Evolutionary conservation across 2,888 invertebrate species (phyloP).

Genomic region (Rhopalosiphum nymphaeae): DNA sequence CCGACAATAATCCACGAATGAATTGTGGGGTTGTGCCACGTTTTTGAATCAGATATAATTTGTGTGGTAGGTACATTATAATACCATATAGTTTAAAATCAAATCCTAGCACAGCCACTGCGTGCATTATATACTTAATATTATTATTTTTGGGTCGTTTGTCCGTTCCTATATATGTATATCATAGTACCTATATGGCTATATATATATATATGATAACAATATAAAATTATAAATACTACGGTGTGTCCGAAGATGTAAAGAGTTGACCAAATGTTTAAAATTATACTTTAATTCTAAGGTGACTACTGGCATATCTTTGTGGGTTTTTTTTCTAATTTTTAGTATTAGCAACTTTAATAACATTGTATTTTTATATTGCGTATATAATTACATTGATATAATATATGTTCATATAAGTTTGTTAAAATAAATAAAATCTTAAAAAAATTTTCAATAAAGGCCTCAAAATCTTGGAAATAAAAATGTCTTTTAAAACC

Average conservation of each 20-base stretch:
- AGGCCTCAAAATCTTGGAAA: too few species aligned
- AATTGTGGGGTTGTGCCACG: neutral
- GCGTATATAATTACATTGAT: too few species aligned
- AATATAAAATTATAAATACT: neutral
- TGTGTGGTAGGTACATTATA: conserved; percentile 5
- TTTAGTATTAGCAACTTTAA: neutral
- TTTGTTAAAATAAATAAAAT: too few species aligned
- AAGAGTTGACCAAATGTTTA: neutral
- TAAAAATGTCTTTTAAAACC: too few species aligned
- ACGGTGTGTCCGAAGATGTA: neutral
- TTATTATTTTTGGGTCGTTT: neutral
- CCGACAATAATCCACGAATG: conserved; percentile 38
- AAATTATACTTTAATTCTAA: neutral
- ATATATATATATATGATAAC: neutral
- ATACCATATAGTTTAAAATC: neutral
- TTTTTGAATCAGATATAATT: conserved; percentile 18
- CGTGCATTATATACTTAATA: neutral
- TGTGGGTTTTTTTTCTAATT: neutral
- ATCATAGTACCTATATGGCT: neutral
- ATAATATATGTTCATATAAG: too few species aligned
- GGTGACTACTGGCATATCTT: neutral
- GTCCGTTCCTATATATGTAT: neutral
- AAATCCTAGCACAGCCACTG: neutral
- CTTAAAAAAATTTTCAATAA: too few species aligned
- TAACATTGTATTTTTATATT: too few species aligned